A percentile compares a stretch with the other conserved stretches of the same genome.
Conservation (phyloP, 2,797 vertebrate species). For the Aphelocoma californica region DNA sequence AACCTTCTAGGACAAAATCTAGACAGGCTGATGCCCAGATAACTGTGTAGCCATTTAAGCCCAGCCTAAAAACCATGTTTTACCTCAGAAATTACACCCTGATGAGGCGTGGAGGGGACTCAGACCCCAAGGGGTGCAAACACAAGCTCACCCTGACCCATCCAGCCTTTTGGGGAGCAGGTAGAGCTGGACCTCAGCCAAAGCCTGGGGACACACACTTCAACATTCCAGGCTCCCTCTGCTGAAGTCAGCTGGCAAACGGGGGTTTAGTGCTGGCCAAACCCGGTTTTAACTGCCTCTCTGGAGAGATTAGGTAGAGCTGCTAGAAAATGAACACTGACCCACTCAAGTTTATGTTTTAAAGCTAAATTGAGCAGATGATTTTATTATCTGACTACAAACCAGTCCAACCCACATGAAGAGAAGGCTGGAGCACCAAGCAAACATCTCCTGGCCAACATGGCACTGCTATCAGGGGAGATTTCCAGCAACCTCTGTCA, state of each 20-base stretch:
- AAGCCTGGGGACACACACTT: background rate
- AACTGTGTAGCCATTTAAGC: rapidly evolving
- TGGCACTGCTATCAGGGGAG: background rate
- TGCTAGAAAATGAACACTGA: background rate
- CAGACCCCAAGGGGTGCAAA: background rate
- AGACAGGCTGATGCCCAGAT: background rate
- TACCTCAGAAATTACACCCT: background rate
- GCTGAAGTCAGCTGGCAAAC: background rate
- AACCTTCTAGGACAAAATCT: background rate
- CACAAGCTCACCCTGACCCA: rapidly evolving
- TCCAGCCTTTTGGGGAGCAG: background rate
- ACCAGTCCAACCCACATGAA: slow-evolving; percentile 7
- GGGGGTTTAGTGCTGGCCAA: background rate
- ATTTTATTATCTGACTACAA: slow-evolving; percentile 9
- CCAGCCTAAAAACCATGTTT: background rate
- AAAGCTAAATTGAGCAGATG: background rate
- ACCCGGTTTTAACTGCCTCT: background rate
- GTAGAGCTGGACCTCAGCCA: background rate
- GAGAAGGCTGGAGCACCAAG: background rate
- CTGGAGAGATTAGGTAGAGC: background rate
- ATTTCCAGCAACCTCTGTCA: slow-evolving; percentile 44
- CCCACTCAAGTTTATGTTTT: background rate
- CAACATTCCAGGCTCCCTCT: background rate
- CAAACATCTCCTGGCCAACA: slow-evolving; percentile 1
- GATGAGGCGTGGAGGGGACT: background rate